Percentiles rank a stretch among this genome's conserved stretches.
Evolutionary conservation across 2,888 invertebrate species (phyloP).

Genomic region (Drosophila multiciliata): DNA sequence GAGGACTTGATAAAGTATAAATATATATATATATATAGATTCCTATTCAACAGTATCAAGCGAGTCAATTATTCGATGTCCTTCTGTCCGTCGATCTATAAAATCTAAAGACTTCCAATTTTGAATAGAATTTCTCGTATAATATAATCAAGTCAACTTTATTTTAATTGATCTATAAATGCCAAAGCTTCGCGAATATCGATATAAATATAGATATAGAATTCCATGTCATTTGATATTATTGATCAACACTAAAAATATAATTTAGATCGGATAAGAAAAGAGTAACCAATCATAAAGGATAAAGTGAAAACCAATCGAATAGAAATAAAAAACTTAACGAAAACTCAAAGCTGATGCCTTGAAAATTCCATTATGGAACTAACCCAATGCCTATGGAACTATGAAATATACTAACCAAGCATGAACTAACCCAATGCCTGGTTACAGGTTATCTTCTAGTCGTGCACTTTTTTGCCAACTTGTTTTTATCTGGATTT

Average conservation of each 20-base stretch:
- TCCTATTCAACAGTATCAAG: not conserved
- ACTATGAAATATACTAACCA: not conserved
- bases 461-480: not conserved
- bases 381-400: not conserved
- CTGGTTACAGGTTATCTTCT: not conserved
- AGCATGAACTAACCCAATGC: not conserved
- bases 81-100: not conserved
- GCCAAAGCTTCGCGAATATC: not conserved
- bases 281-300: not conserved
- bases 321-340: not conserved
- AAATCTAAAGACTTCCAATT: not conserved
- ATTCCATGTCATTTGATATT: not conserved
- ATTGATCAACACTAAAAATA: not conserved
- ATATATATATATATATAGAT: no score
- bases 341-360: not conserved
- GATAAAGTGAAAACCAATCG: not conserved
- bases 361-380: not conserved
- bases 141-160: not conserved
- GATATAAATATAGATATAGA: not conserved
- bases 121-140: no score
- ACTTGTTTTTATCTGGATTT: constrained; percentile 58
- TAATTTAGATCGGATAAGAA: not conserved
- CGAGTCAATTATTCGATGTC: not conserved
- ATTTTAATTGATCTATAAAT: not conserved
- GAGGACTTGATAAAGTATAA: not conserved